phyloP scores from a whole-genome alignment of 53 echinoderm and acorn worm genomes.

The Echinometra lucunter region DNA sequence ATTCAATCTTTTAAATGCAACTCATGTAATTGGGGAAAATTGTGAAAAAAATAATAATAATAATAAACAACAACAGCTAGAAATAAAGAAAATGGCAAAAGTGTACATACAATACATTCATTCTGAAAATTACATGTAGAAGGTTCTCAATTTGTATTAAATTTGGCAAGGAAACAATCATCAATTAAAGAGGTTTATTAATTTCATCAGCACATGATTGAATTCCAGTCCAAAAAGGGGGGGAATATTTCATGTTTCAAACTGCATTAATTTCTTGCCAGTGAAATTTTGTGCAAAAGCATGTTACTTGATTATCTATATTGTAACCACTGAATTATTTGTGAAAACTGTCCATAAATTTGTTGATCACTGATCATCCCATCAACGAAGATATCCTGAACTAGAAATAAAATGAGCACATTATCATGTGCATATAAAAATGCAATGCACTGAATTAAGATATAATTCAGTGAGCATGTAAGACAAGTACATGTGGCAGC shows the following conservation, averaged over 20 bases:
- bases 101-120: too few species aligned
- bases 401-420: background rate
- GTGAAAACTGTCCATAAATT: too few species aligned
- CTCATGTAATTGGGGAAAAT: background rate
- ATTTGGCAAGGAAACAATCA: background rate
- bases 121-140: too few species aligned
- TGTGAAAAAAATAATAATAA: too few species aligned
- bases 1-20: background rate
- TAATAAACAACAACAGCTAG: too few species aligned
- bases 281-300: background rate
- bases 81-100: too few species aligned
- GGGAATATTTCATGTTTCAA: background rate
- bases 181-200: background rate
- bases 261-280: background rate
- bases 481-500: background rate
- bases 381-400: background rate
- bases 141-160: background rate
- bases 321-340: too few species aligned
- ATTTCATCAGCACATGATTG: background rate
- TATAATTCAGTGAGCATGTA: background rate
- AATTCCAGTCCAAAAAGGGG: background rate
- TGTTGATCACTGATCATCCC: too few species aligned
- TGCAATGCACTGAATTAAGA: background rate
- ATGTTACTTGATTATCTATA: background rate
- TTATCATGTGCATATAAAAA: background rate